Conservation (phyloP, 2,113 vertebrate genomes). For the Oreochromis spilurus region DNA sequence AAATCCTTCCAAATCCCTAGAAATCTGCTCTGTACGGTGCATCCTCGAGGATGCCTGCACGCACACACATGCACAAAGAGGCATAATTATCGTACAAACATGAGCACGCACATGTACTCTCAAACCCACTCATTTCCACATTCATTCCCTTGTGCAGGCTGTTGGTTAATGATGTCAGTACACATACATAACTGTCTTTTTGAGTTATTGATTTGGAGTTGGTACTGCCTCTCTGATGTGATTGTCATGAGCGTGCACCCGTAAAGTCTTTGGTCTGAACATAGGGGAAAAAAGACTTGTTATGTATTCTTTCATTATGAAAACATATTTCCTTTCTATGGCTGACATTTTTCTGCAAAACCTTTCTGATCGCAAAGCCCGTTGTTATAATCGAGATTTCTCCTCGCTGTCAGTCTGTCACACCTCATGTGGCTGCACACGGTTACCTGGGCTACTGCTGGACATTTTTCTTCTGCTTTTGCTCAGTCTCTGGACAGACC, state of each 20-base stretch:
- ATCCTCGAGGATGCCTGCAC: background rate
- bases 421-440: background rate
- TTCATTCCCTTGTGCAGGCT: background rate
- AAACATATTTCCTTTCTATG: background rate
- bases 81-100: background rate
- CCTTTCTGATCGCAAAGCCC: background rate
- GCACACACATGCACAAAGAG: background rate
- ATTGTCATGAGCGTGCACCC: background rate
- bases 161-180: background rate
- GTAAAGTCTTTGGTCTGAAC: background rate
- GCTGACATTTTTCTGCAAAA: background rate
- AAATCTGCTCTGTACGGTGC: slow-evolving; percentile 42
- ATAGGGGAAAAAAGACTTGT: background rate
- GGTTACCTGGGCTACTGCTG: background rate
- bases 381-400: background rate
- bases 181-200: background rate
- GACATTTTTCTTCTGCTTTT: background rate
- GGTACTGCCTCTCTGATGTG: background rate
- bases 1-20: slow-evolving; percentile 70
- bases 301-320: background rate
- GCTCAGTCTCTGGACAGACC: background rate
- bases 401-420: background rate
- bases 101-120: background rate
- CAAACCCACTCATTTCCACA: background rate
- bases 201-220: background rate